These are phyloP conservation scores for Liasis olivaceus DNA, from an alignment of 2,797 vertebrate genomes.

Conservation along the genomic window DNA sequence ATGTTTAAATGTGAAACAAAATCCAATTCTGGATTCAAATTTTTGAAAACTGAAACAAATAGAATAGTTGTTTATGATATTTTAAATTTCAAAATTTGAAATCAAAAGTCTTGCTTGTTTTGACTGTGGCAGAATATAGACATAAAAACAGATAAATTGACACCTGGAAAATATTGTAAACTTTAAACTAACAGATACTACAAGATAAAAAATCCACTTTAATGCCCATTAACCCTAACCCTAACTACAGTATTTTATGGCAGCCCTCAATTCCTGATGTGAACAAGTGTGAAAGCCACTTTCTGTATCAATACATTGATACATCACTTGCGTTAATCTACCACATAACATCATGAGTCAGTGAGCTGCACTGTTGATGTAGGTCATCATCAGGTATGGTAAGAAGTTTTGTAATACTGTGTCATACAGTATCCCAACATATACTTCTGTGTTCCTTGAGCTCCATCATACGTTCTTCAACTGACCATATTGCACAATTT, in stretches of 20 bases:
- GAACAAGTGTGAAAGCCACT: neutral
- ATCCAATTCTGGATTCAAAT: neutral
- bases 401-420: neutral
- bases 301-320: neutral
- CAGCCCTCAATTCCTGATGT: neutral
- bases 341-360: neutral
- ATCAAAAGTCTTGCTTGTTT: neutral
- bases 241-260: neutral
- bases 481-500: neutral
- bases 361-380: neutral
- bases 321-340: neutral
- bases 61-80: neutral
- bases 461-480: neutral
- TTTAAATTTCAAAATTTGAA: neutral
- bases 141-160: neutral
- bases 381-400: neutral
- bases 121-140: neutral
- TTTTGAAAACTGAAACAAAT: neutral
- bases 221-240: neutral
- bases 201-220: neutral
- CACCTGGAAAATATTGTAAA: neutral
- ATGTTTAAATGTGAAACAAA: neutral
- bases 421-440: neutral
- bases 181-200: neutral
- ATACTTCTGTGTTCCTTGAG: neutral